Evolutionary conservation across 2,113 vertebrate genomes (phyloP), one percentile per base, ranked within the genome.

Genomic region (Shinisaurus crocodilurus): DNA sequence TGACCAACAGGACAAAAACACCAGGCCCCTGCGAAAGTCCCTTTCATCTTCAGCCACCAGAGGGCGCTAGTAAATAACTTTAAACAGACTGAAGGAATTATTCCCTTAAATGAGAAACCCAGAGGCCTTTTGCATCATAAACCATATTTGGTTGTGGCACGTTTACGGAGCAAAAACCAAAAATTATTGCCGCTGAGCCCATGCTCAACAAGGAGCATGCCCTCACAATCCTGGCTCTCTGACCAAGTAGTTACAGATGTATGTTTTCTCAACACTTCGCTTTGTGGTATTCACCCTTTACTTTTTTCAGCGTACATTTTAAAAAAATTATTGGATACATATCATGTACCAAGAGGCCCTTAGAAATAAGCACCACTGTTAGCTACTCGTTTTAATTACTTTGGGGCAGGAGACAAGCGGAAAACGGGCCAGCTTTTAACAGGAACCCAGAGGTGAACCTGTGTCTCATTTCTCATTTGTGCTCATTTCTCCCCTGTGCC

Each of bases 61-160:
- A 91, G 91, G 93, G 94, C 18, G 48, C 65, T 10, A 20, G 57
- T 81, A 6, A 86, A 81, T 32, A 63, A 6, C 80, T 88, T 74
- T 1, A 43, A 72, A 82, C 8, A 37, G 32, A 60, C 3, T 34
- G 25, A 45, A 74, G 54, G 7, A 12, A 57, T 20, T 65, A 34
- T 13, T 75, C 29, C 37, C 48, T 45, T 45, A 18, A n/a, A 12
- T 7, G 69, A 83, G 9, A 6, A 34, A 29, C 0, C 23, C 23
- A 29, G 48, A 25, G 7, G 1, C 25, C 12, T n/a, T 76, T 75
- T 43, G 25, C 20, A n/a, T 34, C 34, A 72, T 74, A 74, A 74
- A 74, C 43, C 10, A 50, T 20, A 74, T n/a, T 54, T 54, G 34
- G 23, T 25, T 57, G 20, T 86, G 72, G 12, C 85, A 6, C 63